Evolutionary conservation across 2,888 invertebrate species (phyloP), one percentile per base, ranked within the genome.

Genomic region (Pyralis farinalis): DNA sequence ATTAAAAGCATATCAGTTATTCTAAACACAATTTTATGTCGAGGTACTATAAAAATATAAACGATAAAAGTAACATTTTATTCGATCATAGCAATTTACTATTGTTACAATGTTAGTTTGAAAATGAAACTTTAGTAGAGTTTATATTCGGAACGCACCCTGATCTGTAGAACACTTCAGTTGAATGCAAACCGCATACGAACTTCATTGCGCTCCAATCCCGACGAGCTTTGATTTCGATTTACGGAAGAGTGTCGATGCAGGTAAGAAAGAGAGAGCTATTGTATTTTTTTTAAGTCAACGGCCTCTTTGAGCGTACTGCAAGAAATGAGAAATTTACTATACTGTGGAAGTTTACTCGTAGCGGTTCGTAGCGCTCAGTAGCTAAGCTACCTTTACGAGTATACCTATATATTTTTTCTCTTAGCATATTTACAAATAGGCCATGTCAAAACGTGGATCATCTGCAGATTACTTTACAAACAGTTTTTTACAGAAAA

Each of bases 191-290:
- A 46, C 49, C 62, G 43, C 60, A 63, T 51, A 47, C 62, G 55
- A 85, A 77, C 82, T 85, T 88, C 87, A 82, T 55, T 39, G 46
- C 63, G 65, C 63, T 84, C 63, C 71, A 77, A 77, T 80, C 78
- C 74, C 83, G 79, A 83, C 79, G 87, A 87, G 88, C 86, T 86
- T 88, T 86, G 87, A 88, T 87, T 88, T 88, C 88, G 87, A 88
- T 88, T 88, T 82, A 87, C 70, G 77, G 86, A 87, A 83, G 85
- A 87, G 88, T 83, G 58, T 71, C 63, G 83, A 71, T 63, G 64
- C 54, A 68, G 49, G 79, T 55, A 66, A 53, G 71, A 83, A 69
- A 71, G 69, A 58, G 84, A 79, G 50, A 58, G 62, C 67, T 67
- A 66, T 75, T 71, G 71, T 84, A 68, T 71, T 70, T 71, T 16